phyloP scores from a whole-genome alignment of 1,140 invertebrate species.

The Sycophila sp. region DNA sequence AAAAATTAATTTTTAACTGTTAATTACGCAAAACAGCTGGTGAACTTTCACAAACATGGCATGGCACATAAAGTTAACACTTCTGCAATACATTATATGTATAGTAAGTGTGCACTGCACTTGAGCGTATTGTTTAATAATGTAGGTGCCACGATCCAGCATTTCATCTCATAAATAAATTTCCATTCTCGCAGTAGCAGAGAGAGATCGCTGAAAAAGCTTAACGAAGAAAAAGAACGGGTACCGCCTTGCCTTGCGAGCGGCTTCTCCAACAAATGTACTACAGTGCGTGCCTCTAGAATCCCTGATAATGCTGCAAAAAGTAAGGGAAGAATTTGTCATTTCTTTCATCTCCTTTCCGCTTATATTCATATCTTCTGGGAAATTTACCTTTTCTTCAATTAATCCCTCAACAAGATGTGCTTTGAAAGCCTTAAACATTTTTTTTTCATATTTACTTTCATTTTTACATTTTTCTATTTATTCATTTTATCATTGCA shows the following conservation, averaged over 20 bases:
- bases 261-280: not conserved
- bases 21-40: not conserved
- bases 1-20: not conserved
- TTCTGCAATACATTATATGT: too few relatives aligned
- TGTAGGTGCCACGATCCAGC: conserved; percentile 13
- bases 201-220: not conserved
- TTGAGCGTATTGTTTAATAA: not conserved
- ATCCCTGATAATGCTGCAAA: too few relatives aligned
- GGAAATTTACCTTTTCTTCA: not conserved
- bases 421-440: too few relatives aligned
- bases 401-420: not conserved
- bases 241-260: not conserved
- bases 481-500: too few relatives aligned
- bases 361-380: too few relatives aligned
- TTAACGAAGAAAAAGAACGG: conserved; percentile 14
- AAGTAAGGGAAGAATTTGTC: not conserved
- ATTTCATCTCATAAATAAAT: conserved; percentile 32
- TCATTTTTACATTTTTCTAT: too few relatives aligned
- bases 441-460: too few relatives aligned
- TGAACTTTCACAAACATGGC: not conserved
- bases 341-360: not conserved
- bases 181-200: conserved; percentile 13
- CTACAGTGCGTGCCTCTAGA: not conserved
- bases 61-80: not conserved
- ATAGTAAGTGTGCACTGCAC: not conserved